Evolutionary conservation across 2,113 vertebrate species (phyloP).

Genomic region (Aptenodytes forsteri): DNA sequence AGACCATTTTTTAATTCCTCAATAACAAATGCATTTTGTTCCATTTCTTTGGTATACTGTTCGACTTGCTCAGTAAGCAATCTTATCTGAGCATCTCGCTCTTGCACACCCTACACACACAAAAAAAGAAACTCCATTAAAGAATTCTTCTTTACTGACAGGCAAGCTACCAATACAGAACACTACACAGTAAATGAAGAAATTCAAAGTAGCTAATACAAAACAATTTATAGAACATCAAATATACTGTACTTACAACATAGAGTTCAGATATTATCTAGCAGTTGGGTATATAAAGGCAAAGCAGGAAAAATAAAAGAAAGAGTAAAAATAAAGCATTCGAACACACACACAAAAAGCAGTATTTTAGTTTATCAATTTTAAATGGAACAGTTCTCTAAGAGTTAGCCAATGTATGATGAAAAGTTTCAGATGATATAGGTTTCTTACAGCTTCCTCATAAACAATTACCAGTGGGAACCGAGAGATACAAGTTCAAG

Average conservation of each 20-base stretch:
- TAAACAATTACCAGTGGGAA: background rate
- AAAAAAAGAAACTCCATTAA: background rate
- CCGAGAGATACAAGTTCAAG: background rate
- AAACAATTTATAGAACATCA: background rate
- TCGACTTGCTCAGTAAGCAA: constrained; percentile 89
- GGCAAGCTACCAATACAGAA: background rate
- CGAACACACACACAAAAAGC: background rate
- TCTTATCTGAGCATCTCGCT: constrained; percentile 90
- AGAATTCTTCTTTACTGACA: background rate
- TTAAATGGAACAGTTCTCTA: background rate
- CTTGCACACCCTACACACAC: constrained; percentile 83
- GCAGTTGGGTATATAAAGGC: constrained; percentile 44
- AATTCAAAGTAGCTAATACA: background rate
- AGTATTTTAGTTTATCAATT: background rate
- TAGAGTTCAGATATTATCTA: constrained; percentile 83
- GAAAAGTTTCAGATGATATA: background rate
- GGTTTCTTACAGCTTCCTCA: background rate
- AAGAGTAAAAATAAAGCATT: constrained; percentile 11
- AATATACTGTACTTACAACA: constrained; percentile 70
- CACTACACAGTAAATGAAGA: background rate
- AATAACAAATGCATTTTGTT: constrained; percentile 84
- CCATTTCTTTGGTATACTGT: constrained; percentile 93
- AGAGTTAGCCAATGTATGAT: background rate
- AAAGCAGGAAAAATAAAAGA: constrained; percentile 40
- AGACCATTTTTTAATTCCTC: constrained; percentile 86